Evolutionary conservation across 2,797 vertebrate species (phyloP).

Genomic region (Hafferia zeledoni): DNA sequence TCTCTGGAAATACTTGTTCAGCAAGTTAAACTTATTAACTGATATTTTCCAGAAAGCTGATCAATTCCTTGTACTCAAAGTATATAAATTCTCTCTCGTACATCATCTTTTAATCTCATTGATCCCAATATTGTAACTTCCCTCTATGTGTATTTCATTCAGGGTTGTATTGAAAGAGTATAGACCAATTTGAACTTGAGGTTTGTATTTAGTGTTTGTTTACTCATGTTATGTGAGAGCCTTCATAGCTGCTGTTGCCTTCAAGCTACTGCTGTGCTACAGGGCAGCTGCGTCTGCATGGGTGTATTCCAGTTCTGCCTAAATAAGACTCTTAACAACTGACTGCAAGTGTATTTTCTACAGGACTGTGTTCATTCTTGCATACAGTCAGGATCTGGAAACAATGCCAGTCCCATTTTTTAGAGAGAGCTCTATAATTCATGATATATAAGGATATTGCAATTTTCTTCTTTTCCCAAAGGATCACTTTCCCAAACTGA

Average conservation of each 20-base stretch:
- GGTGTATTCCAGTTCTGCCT: background rate
- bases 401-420: background rate
- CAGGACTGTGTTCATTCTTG: background rate
- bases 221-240: background rate
- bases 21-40: constrained; percentile 35
- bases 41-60: background rate
- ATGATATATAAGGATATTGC: background rate
- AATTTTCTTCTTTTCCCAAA: background rate
- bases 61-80: constrained; percentile 3
- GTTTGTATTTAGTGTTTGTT: background rate
- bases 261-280: background rate
- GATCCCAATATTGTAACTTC: background rate
- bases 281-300: too few relatives aligned
- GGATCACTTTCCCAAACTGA: background rate
- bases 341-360: background rate
- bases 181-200: background rate
- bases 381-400: background rate
- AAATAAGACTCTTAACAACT: background rate
- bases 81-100: background rate
- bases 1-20: constrained; percentile 45
- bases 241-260: background rate
- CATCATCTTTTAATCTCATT: constrained; percentile 13
- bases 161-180: background rate
- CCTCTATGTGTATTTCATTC: background rate
- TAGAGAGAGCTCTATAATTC: background rate